Conservation (phyloP, 2,113 vertebrate species). For the Pao palembangensis region DNA sequence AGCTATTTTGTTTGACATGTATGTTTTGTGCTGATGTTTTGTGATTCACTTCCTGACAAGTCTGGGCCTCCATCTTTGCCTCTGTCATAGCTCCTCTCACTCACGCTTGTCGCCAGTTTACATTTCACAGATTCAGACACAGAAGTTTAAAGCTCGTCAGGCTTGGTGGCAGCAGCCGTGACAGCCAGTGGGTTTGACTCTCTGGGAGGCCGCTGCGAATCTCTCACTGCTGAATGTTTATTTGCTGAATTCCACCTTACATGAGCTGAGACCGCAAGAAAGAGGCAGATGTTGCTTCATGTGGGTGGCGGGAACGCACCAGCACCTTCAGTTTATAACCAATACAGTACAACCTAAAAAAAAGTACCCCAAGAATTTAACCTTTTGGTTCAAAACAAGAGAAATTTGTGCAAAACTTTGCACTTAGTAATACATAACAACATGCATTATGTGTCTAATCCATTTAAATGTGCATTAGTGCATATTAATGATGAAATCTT, state of each 20-base stretch:
- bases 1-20: background rate
- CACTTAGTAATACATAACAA: background rate
- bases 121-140: constrained; percentile 7
- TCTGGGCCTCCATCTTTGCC: background rate
- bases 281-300: constrained; percentile 30
- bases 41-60: background rate
- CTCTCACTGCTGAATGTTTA: constrained; percentile 62
- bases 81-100: too few species aligned
- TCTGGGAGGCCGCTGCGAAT: constrained; percentile 63
- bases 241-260: constrained; percentile 49
- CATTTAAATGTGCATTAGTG: constrained; percentile 1
- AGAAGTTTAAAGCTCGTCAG: constrained; percentile 1
- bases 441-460: constrained; percentile 7
- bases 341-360: too few species aligned
- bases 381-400: too few species aligned
- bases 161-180: constrained; percentile 5
- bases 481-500: background rate
- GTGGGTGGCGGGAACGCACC: constrained; percentile 39
- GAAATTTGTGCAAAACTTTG: background rate
- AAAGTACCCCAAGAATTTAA: too few species aligned
- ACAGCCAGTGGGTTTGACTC: constrained; percentile 26
- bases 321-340: too few species aligned
- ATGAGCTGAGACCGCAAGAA: constrained; percentile 47
- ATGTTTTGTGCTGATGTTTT: background rate
- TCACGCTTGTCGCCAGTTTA: constrained; percentile 1